Evolutionary conservation across 2,113 vertebrate genomes (phyloP).

Genomic region (Heterotilapia buettikoferi): DNA sequence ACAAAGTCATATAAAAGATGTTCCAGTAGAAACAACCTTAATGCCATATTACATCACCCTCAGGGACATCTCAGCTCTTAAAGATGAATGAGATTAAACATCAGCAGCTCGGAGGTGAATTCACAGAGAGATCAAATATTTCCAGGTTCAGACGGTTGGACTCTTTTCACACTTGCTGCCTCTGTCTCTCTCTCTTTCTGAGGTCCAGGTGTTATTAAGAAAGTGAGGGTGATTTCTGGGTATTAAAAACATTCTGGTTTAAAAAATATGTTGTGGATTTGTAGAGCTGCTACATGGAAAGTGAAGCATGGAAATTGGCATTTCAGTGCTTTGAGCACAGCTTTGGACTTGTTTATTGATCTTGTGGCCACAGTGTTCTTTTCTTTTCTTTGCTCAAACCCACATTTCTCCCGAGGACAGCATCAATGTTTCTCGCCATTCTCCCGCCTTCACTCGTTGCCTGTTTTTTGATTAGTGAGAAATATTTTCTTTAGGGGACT

Average conservation of each 20-base stretch:
- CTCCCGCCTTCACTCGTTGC: not conserved
- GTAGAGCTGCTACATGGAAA: not conserved
- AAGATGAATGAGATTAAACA: not conserved
- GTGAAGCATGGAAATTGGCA: not conserved
- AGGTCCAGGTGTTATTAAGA: not conserved
- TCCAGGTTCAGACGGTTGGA: not conserved
- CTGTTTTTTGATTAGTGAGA: constrained; percentile 31
- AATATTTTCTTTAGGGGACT: constrained; percentile 34
- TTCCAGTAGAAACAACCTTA: not conserved
- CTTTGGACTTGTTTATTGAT: not conserved
- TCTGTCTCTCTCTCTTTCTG: not conserved
- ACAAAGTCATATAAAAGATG: not conserved
- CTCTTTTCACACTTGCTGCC: not conserved
- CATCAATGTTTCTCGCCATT: not conserved
- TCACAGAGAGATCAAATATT: not conserved
- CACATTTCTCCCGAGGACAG: not conserved
- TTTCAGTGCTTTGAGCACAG: not conserved
- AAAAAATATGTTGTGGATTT: not conserved
- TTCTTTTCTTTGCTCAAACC: not conserved
- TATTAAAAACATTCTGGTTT: not conserved
- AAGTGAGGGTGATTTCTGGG: not conserved
- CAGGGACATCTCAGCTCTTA: not conserved
- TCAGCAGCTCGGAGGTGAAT: not conserved
- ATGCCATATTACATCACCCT: not conserved
- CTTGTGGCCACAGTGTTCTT: not conserved